Conservation (phyloP, 2,113 vertebrate species). For the Mormyrus lacerda region DNA sequence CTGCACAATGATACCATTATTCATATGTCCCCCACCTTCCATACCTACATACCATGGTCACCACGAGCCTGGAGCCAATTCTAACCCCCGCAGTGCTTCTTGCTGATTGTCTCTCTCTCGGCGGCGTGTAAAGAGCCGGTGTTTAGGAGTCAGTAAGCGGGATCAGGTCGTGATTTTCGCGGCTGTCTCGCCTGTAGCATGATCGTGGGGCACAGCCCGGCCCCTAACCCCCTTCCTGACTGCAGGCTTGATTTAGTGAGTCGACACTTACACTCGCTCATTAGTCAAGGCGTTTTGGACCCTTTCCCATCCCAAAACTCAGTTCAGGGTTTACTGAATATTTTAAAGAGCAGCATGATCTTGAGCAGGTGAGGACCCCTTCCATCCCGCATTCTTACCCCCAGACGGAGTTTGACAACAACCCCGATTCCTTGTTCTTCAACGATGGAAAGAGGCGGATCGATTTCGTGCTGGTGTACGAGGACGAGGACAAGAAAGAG, state of each 20-base stretch:
- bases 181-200: background rate
- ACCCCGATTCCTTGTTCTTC: slow-evolving; percentile 80
- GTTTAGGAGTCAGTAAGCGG: background rate
- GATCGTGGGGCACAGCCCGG: background rate
- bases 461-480: slow-evolving; percentile 86
- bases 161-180: background rate
- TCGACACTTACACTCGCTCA: background rate
- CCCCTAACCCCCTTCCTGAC: background rate
- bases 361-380: slow-evolving; percentile 16
- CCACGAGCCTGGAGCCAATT: background rate
- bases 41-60: background rate
- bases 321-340: slow-evolving; percentile 35
- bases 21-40: background rate
- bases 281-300: background rate
- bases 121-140: background rate
- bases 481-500: slow-evolving; percentile 77
- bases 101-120: background rate
- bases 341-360: slow-evolving; percentile 49
- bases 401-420: slow-evolving; percentile 75
- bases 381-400: slow-evolving; percentile 27
- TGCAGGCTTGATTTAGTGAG: background rate
- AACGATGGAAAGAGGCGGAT: slow-evolving; percentile 77
- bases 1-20: background rate
- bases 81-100: background rate
- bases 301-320: no score